phyloP scores from a whole-genome alignment of 2,888 invertebrate species.

The Lysandra coridon region DNA sequence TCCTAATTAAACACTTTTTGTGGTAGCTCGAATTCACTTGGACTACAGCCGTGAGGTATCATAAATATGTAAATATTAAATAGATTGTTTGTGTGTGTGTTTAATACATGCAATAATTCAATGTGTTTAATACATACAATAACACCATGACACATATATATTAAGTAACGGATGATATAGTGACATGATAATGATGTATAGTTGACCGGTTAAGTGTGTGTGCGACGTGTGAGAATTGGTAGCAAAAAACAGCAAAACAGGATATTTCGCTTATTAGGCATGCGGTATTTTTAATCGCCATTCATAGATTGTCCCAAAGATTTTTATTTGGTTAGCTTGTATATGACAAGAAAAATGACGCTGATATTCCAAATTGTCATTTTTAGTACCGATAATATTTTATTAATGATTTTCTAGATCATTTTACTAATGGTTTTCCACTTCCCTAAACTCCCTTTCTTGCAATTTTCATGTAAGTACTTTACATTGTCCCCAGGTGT shows the following conservation, averaged over 20 bases:
- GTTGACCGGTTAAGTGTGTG: constrained; percentile 60
- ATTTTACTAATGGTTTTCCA: no score
- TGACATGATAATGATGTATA: constrained; percentile 70
- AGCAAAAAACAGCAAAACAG: constrained; percentile 22
- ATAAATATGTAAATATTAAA: constrained; percentile 69
- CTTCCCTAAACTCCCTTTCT: no score
- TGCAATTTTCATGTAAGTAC: no score
- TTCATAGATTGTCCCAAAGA: background rate
- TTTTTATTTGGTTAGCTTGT: no score
- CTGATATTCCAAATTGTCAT: no score
- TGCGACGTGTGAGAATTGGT: constrained; percentile 49
- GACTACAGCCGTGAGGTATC: constrained; percentile 42
- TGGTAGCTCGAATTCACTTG: background rate
- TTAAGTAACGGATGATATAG: constrained; percentile 62
- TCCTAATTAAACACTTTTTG: background rate
- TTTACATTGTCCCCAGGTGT: background rate
- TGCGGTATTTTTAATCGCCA: background rate
- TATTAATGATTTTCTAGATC: no score
- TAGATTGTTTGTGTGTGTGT: constrained; percentile 78
- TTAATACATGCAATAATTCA: no score
- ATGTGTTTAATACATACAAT: no score
- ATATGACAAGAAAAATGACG: no score
- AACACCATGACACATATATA: constrained; percentile 76
- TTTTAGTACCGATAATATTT: no score
- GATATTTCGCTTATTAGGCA: background rate